These are phyloP conservation scores for Nomada flava DNA, from an alignment of 2,888 invertebrate genomes.

Conservation along the genomic window DNA sequence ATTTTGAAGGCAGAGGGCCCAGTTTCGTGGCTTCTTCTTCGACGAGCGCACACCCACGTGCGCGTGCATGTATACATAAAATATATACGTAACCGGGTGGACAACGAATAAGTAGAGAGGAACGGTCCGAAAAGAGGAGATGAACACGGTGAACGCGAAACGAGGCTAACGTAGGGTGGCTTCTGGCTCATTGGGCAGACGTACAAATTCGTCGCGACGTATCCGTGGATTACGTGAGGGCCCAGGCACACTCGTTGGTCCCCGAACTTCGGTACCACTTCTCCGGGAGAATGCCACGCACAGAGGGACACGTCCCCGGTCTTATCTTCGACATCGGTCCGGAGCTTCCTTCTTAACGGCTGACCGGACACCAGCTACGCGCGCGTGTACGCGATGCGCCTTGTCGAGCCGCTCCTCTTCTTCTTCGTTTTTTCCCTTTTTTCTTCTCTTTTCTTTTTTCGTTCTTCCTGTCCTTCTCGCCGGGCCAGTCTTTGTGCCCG, in stretches of 20 bases:
- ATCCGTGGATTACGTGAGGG: slow-evolving; percentile 77
- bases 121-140: slow-evolving; percentile 34
- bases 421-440: not conserved
- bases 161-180: slow-evolving; percentile 73
- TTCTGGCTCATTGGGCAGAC: slow-evolving; percentile 83
- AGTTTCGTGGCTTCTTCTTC: slow-evolving; percentile 65
- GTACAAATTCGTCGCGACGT: slow-evolving; percentile 83
- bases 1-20: slow-evolving; percentile 62
- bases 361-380: slow-evolving; percentile 79
- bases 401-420: slow-evolving; percentile 38
- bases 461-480: not conserved
- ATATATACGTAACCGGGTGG: slow-evolving; percentile 12
- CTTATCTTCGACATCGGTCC: slow-evolving; percentile 82
- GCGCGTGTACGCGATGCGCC: slow-evolving; percentile 57
- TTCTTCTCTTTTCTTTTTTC: not conserved
- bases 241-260: slow-evolving; percentile 61
- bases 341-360: slow-evolving; percentile 83
- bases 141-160: slow-evolving; percentile 62
- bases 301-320: slow-evolving; percentile 69
- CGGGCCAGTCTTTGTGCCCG: slow-evolving; percentile 12
- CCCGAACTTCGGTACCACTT: slow-evolving; percentile 75
- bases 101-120: slow-evolving; percentile 34
- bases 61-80: not conserved
- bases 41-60: no score
- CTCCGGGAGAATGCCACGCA: slow-evolving; percentile 44